Evolutionary conservation across 2,888 invertebrate species (phyloP), one percentile per base, ranked within the genome.

Genomic region (Cryptocephalus primarius): DNA sequence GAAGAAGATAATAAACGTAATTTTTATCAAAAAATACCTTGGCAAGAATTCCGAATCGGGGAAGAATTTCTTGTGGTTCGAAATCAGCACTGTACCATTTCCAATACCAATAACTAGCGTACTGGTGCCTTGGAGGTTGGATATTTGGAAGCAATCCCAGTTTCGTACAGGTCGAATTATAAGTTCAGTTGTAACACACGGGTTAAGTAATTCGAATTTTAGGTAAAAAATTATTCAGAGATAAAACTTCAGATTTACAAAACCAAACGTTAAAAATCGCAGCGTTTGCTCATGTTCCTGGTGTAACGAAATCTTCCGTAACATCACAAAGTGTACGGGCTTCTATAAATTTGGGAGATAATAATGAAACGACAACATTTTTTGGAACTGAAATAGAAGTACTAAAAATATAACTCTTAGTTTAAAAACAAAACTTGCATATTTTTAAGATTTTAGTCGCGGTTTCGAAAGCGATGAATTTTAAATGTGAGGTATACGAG

Each of bases 361-460:
- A 45, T 6, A 51, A 50, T 33, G 40, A 43, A 32, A 46, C 49
- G 8, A 6, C 10, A 11, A 34, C 13, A 43, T 55, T 76, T 51
- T 70, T 72, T 3, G 86, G 86, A 4, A 72, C 84, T 32, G 86
- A 86, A 72, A 76, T 84, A 55, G 82, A 85, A 70, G 85, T 84
- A 42, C 32, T 13, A 14, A 2, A 40, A 12, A 12, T 36, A 12
- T 36, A 12, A 36, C 36, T 12, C n/a, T 2, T 4, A 36, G 12
- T 40, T 34, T 31, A 32, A n/a, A 12, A 31, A 32, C 32, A 12
- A 2, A 31, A 32, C 12, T 31, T 42, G 14, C 10, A 31, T 32
- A 4, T 42, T 42, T 9, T 36, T 36, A 11, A 36, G 12, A n/a
- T 36, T 36, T 36, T 36, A 36, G 12, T 36, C 4, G 76, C 83